Conservation (phyloP, 2,888 invertebrate species). For the Baronia brevicornis region DNA sequence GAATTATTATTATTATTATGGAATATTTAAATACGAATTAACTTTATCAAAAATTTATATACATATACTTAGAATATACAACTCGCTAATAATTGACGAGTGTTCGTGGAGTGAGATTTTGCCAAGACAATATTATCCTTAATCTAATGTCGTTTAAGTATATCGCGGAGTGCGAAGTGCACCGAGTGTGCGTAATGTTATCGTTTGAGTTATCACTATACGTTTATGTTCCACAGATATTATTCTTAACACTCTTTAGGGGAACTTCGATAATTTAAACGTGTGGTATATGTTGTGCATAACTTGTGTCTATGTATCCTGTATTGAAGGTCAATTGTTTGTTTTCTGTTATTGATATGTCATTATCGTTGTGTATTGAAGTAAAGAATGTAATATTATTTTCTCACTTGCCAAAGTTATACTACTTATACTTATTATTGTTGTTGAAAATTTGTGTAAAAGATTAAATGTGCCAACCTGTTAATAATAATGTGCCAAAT, state of each 20-base stretch:
- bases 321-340: conserved; percentile 13
- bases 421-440: conserved; percentile 16
- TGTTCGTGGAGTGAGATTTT: conserved; percentile 73
- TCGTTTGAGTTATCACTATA: conserved; percentile 18
- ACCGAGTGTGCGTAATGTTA: conserved; percentile 29
- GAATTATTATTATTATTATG: conserved; percentile 42
- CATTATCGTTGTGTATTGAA: conserved; percentile 11
- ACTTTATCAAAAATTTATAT: conserved; percentile 74
- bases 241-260: conserved; percentile 25
- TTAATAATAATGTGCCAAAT: conserved; percentile 50
- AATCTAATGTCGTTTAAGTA: conserved; percentile 56
- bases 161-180: conserved; percentile 41
- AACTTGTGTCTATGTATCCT: conserved; percentile 17
- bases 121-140: conserved; percentile 72
- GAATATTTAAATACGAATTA: conserved; percentile 68
- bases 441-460: conserved; percentile 37
- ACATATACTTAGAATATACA: conserved; percentile 64
- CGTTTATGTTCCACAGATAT: conserved; percentile 20
- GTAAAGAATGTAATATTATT: conserved; percentile 5
- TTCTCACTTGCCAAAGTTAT: conserved; percentile 9
- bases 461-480: conserved; percentile 33
- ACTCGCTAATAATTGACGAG: conserved; percentile 68
- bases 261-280: conserved; percentile 25
- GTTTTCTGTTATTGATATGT: conserved; percentile 11
- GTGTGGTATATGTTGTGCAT: conserved; percentile 28